phyloP scores from a whole-genome alignment of 2,888 invertebrate species.

The Folsomia manolachei region DNA sequence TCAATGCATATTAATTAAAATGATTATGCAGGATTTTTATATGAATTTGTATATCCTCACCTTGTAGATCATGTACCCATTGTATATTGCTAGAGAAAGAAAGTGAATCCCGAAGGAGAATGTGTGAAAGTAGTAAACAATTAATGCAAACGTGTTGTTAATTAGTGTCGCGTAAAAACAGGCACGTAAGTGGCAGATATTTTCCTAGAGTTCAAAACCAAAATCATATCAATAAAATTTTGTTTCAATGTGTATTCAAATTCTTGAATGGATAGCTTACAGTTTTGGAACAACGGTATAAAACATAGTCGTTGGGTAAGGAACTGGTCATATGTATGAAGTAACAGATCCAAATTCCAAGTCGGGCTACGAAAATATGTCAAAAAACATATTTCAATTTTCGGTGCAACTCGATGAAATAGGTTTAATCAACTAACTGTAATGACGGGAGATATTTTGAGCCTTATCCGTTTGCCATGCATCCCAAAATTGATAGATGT shows the following conservation, averaged over 20 bases:
- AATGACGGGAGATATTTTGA: neutral
- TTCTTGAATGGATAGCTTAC: neutral
- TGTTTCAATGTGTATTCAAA: slow-evolving; percentile 10
- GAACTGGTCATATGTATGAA: slow-evolving; percentile 15
- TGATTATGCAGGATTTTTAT: no score
- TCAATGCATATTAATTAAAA: no score
- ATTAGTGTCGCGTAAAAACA: slow-evolving; percentile 22
- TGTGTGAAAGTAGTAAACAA: slow-evolving; percentile 27
- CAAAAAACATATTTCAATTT: no score
- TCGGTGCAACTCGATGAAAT: no score
- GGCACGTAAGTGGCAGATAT: slow-evolving; percentile 12
- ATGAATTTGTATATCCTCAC: no score
- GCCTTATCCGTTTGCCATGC: slow-evolving; percentile 14
- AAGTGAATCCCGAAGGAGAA: slow-evolving; percentile 27
- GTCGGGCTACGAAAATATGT: slow-evolving; percentile 20
- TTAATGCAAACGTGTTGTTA: slow-evolving; percentile 10
- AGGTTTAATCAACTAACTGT: no score
- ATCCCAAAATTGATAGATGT: slow-evolving; percentile 21
- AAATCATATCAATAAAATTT: no score
- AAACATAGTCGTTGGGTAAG: slow-evolving; percentile 15
- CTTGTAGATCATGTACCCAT: slow-evolving; percentile 27
- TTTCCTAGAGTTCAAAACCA: slow-evolving; percentile 18
- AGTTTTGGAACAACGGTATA: slow-evolving; percentile 13
- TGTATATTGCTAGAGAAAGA: slow-evolving; percentile 22
- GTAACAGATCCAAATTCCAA: slow-evolving; percentile 22